phyloP scores from a whole-genome alignment of 1,140 invertebrate genomes.

The Heliothis subflexa region DNA sequence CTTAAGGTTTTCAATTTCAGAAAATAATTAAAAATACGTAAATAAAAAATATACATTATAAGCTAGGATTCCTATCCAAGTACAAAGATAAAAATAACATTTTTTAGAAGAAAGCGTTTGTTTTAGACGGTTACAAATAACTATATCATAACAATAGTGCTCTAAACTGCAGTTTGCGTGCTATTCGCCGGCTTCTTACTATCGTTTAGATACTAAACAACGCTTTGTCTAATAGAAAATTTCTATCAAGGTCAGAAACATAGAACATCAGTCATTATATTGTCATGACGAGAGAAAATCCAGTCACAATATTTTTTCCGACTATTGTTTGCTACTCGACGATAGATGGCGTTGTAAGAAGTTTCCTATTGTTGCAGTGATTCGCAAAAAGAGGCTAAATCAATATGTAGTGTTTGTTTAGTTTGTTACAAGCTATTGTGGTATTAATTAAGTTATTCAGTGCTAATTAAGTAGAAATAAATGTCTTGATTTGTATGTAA shows the following conservation, averaged over 20 bases:
- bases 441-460: background rate
- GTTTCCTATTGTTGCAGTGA: constrained; percentile 54
- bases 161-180: constrained; percentile 29
- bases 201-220: constrained; percentile 9
- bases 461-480: background rate
- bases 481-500: background rate
- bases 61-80: too few species aligned
- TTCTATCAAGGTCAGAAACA: constrained; percentile 51
- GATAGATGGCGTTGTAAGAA: constrained; percentile 72
- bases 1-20: too few species aligned
- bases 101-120: background rate
- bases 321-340: constrained; percentile 73
- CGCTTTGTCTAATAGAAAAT: constrained; percentile 48
- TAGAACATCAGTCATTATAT: constrained; percentile 29
- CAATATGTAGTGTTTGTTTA: background rate
- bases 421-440: background rate
- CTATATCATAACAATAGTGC: constrained; percentile 2
- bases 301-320: constrained; percentile 54
- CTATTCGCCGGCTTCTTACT: constrained; percentile 6
- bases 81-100: background rate
- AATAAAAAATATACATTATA: too few species aligned
- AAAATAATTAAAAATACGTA: too few species aligned
- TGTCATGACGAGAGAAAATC: constrained; percentile 61
- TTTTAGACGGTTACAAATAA: background rate
- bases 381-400: background rate